These are phyloP conservation scores for Eulimnadia texana DNA, from an alignment of 1,140 invertebrate species.

Conservation along the genomic window DNA sequence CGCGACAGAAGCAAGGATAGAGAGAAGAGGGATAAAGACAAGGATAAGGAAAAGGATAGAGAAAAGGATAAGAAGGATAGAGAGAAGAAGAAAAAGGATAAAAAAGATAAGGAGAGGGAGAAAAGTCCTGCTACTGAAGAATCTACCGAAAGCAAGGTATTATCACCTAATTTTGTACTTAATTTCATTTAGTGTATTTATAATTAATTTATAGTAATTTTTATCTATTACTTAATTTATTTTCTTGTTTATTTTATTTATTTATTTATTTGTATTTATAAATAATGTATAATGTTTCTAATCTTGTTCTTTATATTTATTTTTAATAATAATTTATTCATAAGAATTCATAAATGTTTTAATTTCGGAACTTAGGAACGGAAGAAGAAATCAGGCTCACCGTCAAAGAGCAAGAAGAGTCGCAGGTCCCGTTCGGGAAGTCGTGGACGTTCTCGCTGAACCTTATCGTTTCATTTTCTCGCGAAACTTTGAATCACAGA, in stretches of 20 bases:
- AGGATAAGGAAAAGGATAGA: constrained; percentile 18
- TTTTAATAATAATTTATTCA: too few relatives aligned
- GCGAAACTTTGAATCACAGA: not conserved
- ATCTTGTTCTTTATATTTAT: too few relatives aligned
- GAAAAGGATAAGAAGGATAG: constrained; percentile 18
- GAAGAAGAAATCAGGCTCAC: not conserved
- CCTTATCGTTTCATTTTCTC: not conserved
- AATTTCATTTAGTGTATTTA: not conserved
- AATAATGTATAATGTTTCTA: too few relatives aligned
- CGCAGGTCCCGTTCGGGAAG: not conserved
- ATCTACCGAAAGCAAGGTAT: constrained; percentile 1
- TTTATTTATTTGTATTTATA: too few relatives aligned
- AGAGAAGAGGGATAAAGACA: constrained; percentile 16
- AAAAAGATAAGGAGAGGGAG: constrained; percentile 15
- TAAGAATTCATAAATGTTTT: not conserved
- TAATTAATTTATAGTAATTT: too few relatives aligned
- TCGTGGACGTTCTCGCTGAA: not conserved
- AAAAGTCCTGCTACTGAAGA: constrained; percentile 4
- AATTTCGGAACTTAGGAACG: not conserved
- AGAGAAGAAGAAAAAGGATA: constrained; percentile 15
- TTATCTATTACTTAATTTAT: too few relatives aligned
- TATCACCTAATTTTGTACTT: not conserved
- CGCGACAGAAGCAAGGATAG: constrained; percentile 8
- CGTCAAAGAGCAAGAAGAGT: not conserved
- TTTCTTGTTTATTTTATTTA: too few relatives aligned